phyloP scores from a whole-genome alignment of 1,140 invertebrate species.

The Drosophila sucinea region DNA sequence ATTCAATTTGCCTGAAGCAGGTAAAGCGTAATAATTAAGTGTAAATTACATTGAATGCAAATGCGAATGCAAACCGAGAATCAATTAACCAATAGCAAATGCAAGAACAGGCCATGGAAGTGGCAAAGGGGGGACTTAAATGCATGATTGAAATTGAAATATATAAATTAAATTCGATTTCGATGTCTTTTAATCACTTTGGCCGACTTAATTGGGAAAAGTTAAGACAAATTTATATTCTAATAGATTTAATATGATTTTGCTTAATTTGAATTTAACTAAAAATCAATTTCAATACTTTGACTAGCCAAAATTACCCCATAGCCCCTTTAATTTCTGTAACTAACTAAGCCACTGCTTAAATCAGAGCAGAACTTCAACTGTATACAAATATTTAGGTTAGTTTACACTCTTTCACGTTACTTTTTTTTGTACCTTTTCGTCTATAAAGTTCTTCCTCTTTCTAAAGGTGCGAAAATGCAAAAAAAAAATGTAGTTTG shows the following conservation, averaged over 20 bases:
- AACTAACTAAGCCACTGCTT: neutral
- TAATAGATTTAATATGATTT: too few relatives aligned
- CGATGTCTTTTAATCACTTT: too few relatives aligned
- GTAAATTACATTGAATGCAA: constrained; percentile 34
- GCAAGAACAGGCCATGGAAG: neutral
- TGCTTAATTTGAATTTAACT: too few relatives aligned
- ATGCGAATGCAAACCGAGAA: constrained; percentile 38
- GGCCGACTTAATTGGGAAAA: too few relatives aligned
- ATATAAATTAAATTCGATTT: too few relatives aligned
- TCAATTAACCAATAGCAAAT: constrained; percentile 22
- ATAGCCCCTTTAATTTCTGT: neutral
- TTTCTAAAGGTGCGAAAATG: constrained; percentile 18
- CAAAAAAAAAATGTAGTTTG: constrained; percentile 55
- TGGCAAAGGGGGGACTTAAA: neutral
- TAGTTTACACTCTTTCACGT: constrained; percentile 31
- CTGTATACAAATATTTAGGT: constrained; percentile 42
- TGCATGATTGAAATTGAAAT: too few relatives aligned
- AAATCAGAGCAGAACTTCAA: neutral
- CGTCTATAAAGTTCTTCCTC: constrained; percentile 7
- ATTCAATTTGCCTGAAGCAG: constrained; percentile 36
- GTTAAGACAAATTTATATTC: too few relatives aligned
- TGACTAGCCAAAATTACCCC: too few relatives aligned
- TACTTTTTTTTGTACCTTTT: neutral
- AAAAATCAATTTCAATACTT: too few relatives aligned
- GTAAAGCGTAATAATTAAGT: constrained; percentile 42